phyloP scores from a whole-genome alignment of 2,113 vertebrate species.

The Ptilorrhoa leucosticta region DNA sequence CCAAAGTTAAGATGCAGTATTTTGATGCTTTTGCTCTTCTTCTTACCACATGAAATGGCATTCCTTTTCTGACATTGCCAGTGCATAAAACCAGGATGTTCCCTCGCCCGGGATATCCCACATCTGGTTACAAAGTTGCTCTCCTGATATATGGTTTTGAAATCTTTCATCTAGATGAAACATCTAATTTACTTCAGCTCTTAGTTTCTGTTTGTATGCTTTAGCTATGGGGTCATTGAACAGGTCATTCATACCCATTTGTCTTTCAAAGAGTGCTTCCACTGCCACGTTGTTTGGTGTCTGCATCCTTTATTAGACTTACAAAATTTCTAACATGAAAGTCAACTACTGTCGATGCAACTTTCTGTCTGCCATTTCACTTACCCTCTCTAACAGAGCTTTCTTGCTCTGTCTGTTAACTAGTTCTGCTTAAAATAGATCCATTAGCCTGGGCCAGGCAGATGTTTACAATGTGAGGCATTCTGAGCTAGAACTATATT shows the following conservation, averaged over 20 bases:
- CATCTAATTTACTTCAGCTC: background rate
- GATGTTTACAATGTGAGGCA: background rate
- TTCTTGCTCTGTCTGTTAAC: background rate
- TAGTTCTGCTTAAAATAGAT: constrained; percentile 16
- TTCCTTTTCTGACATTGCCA: background rate
- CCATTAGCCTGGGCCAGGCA: background rate
- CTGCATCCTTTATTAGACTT: background rate
- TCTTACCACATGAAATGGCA: background rate
- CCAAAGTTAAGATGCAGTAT: background rate
- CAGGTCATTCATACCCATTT: background rate
- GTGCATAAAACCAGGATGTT: background rate
- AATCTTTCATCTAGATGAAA: background rate
- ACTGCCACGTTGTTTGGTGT: background rate
- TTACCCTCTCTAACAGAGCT: background rate
- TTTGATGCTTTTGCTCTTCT: background rate
- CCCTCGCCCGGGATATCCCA: background rate
- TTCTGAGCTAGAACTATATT: background rate
- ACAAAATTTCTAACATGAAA: background rate
- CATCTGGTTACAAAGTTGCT: background rate
- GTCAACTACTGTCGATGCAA: background rate
- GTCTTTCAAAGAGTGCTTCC: background rate
- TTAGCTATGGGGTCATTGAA: background rate
- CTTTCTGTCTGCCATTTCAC: background rate
- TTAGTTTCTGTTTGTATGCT: background rate
- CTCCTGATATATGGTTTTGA: background rate